phyloP scores from a whole-genome alignment of 2,113 vertebrate genomes.

The Salvelinus alpinus region DNA sequence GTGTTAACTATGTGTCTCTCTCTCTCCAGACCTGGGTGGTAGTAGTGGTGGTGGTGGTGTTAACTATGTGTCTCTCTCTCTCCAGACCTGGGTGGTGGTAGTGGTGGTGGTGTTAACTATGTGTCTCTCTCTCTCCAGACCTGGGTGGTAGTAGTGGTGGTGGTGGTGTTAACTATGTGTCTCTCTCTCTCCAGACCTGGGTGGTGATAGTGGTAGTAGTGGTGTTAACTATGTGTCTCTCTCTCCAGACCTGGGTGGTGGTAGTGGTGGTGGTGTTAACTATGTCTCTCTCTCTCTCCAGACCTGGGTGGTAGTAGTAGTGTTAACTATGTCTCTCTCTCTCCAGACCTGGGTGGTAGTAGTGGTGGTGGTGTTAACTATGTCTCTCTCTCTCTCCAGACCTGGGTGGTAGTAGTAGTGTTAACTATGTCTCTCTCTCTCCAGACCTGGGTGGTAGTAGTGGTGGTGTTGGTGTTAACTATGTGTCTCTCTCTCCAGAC shows the following conservation, averaged over 20 bases:
- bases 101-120: not conserved
- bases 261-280: no score
- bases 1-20: no score
- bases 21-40: no score
- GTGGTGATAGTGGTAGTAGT: no score
- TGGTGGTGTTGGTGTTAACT: no score
- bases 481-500: not conserved
- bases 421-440: not conserved
- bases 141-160: no score
- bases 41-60: no score
- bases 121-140: not conserved
- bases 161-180: no score
- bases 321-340: not conserved
- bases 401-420: conserved; percentile 81
- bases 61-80: no score
- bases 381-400: conserved; percentile 75
- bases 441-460: no score
- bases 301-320: conserved; percentile 86
- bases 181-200: not conserved
- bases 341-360: no score
- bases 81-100: no score
- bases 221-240: conserved; percentile 20
- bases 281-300: conserved; percentile 67
- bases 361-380: not conserved
- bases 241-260: conserved; percentile 91